These are phyloP conservation scores for Tetragnatha montana DNA, from an alignment of 2,888 invertebrate genomes.

Conservation along the genomic window DNA sequence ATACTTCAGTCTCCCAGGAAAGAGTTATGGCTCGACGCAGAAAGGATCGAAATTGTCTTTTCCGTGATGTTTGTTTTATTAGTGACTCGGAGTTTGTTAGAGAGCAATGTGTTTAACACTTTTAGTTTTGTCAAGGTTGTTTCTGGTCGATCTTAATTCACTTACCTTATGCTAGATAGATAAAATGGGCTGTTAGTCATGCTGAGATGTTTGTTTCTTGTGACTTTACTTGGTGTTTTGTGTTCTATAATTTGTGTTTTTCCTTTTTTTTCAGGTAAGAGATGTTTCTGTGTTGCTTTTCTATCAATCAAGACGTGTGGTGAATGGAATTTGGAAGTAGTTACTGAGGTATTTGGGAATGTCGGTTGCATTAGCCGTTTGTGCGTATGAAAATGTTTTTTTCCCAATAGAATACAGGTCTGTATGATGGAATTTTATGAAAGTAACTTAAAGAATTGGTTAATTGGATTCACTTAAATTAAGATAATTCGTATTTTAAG, in stretches of 20 bases:
- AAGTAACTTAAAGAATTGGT: no score
- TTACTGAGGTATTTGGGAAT: no score
- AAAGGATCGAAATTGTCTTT: not conserved
- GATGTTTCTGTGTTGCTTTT: not conserved
- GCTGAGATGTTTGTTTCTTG: not conserved
- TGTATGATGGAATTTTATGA: no score
- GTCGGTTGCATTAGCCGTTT: no score
- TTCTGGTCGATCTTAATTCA: slow-evolving; percentile 34
- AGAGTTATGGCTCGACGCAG: slow-evolving; percentile 36
- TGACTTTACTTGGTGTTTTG: not conserved
- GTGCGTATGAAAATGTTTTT: no score
- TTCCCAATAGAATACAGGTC: no score
- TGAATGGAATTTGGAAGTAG: no score
- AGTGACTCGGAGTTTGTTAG: slow-evolving; percentile 3
- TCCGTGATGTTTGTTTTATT: slow-evolving; percentile 21
- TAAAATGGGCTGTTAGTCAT: not conserved
- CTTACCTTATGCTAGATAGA: slow-evolving; percentile 3
- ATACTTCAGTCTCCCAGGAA: slow-evolving; percentile 13
- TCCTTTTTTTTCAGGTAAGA: not conserved
- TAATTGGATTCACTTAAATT: no score
- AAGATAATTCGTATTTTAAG: no score
- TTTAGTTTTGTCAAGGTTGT: not conserved
- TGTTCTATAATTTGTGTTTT: not conserved
- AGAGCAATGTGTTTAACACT: slow-evolving; percentile 22
- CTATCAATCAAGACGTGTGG: not conserved